Evolutionary conservation across 2,888 invertebrate species (phyloP).

Genomic region (Drosophila pegasa): DNA sequence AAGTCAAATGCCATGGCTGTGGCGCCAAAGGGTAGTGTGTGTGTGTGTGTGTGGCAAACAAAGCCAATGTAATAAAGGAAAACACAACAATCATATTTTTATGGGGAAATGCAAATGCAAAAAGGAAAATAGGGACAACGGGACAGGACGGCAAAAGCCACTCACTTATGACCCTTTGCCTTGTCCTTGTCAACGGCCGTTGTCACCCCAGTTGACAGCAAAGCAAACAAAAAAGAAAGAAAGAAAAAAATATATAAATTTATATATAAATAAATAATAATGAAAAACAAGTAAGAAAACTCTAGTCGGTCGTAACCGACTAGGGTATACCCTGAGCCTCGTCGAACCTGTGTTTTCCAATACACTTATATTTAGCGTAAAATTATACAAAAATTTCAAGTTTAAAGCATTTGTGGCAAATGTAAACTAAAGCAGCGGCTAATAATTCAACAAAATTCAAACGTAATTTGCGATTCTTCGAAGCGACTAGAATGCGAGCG

Average conservation of each 20-base stretch:
- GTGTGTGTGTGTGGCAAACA: slow-evolving; percentile 51
- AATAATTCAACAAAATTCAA: too few species aligned
- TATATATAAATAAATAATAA: slow-evolving; percentile 7
- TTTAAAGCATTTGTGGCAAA: too few species aligned
- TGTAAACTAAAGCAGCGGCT: too few species aligned
- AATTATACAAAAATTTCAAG: too few species aligned
- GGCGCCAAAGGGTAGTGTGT: slow-evolving; percentile 19
- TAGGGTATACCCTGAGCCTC: too few species aligned
- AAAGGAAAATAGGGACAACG: slow-evolving; percentile 45
- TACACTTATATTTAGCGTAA: too few species aligned
- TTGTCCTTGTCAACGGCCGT: slow-evolving; percentile 53
- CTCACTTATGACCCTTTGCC: slow-evolving; percentile 49
- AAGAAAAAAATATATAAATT: neutral
- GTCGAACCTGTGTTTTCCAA: too few species aligned
- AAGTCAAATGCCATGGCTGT: slow-evolving; percentile 27
- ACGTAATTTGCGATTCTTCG: too few species aligned
- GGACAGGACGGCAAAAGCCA: slow-evolving; percentile 19
- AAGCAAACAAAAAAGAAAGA: slow-evolving; percentile 14
- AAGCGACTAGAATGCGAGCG: too few species aligned
- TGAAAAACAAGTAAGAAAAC: neutral
- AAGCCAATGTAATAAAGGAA: slow-evolving; percentile 69
- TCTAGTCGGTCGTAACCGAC: too few species aligned
- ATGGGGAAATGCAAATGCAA: slow-evolving; percentile 73
- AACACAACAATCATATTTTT: slow-evolving; percentile 77
- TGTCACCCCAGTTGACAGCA: slow-evolving; percentile 44